phyloP scores from a whole-genome alignment of 2,113 vertebrate genomes.

The Bubo blakistoni region DNA sequence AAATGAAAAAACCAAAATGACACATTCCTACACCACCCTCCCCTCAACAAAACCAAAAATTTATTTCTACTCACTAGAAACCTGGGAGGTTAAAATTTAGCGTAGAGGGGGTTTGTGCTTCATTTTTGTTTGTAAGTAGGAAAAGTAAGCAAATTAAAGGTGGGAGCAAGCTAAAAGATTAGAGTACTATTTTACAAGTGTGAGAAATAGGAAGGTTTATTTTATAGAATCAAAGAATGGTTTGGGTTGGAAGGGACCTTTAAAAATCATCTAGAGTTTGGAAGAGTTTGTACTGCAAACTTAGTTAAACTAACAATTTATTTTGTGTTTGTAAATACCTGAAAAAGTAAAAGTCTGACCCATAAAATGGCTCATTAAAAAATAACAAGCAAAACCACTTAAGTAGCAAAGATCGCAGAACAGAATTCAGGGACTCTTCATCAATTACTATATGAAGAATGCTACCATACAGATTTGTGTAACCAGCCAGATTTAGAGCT shows the following conservation, averaged over 20 bases:
- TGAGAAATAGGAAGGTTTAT: background rate
- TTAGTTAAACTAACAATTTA: background rate
- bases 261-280: background rate
- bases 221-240: background rate
- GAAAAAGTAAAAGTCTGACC: background rate
- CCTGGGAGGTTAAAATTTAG: background rate
- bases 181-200: background rate
- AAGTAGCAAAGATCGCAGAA: background rate
- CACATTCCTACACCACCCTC: background rate
- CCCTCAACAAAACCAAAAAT: background rate
- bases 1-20: background rate
- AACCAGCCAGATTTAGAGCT: background rate
- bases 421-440: background rate
- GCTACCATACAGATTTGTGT: background rate
- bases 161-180: background rate
- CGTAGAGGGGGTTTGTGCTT: accelerated
- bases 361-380: background rate
- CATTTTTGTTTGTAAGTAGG: background rate
- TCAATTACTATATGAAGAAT: background rate
- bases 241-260: background rate
- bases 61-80: background rate
- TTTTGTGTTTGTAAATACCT: background rate
- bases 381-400: background rate
- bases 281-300: background rate
- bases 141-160: background rate